Evolutionary conservation across 2,113 vertebrate species (phyloP).

Genomic region (Empidonax traillii): DNA sequence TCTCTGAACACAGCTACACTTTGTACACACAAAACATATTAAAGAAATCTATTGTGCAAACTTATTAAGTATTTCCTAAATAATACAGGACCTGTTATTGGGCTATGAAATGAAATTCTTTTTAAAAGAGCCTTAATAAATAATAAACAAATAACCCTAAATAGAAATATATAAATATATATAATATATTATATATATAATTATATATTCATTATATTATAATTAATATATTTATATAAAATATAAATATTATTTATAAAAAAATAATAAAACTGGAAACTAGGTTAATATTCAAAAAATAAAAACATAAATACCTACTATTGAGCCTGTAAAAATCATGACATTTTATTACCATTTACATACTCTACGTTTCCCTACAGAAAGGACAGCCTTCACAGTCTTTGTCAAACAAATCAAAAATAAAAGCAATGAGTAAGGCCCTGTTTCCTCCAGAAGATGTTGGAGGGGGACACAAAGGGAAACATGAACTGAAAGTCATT

Average conservation of each 20-base stretch:
- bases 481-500: conserved; percentile 47
- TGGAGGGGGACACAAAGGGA: conserved; percentile 10
- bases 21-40: neutral
- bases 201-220: too few species aligned
- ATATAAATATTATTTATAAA: too few species aligned
- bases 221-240: too few species aligned
- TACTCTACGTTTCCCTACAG: neutral
- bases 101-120: conserved; percentile 7
- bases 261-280: neutral
- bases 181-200: too few species aligned
- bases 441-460: neutral
- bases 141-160: too few species aligned
- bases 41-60: neutral
- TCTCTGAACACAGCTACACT: neutral
- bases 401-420: conserved; percentile 22
- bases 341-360: neutral
- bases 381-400: neutral
- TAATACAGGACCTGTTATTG: conserved; percentile 24
- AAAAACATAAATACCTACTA: neutral
- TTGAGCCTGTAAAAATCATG: neutral
- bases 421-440: conserved; percentile 42
- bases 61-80: conserved; percentile 18
- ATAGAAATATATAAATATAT: too few species aligned
- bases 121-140: neutral
- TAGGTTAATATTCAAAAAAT: neutral